These are phyloP conservation scores for Donacobius atricapilla DNA, from an alignment of 2,113 vertebrate species.

Conservation along the genomic window DNA sequence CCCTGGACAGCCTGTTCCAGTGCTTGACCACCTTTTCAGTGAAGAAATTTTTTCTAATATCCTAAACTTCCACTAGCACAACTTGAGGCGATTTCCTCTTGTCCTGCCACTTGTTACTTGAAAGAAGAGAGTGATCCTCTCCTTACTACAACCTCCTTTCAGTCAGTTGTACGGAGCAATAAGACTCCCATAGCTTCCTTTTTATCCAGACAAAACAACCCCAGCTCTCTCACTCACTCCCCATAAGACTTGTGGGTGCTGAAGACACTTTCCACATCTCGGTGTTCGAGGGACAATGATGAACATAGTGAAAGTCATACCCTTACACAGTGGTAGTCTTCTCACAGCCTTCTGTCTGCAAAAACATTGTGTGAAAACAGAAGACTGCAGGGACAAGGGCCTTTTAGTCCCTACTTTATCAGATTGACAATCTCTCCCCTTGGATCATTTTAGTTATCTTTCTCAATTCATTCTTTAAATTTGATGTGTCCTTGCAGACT, in stretches of 20 bases:
- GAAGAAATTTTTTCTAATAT: neutral
- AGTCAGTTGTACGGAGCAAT: neutral
- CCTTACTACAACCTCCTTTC: neutral
- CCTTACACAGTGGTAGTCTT: neutral
- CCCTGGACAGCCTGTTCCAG: neutral
- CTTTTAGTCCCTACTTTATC: neutral
- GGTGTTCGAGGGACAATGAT: neutral
- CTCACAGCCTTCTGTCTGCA: neutral
- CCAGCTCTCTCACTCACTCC: neutral
- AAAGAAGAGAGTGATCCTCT: neutral
- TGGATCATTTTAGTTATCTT: neutral
- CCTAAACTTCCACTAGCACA: neutral
- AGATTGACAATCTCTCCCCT: neutral
- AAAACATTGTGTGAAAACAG: neutral
- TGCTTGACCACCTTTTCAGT: neutral
- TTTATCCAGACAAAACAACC: neutral
- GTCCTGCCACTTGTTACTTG: neutral
- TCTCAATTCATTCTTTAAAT: neutral
- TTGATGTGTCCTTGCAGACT: neutral
- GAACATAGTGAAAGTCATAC: neutral
- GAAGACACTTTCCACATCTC: neutral
- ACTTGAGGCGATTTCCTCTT: neutral
- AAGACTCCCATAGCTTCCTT: fast-evolving
- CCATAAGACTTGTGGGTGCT: neutral
- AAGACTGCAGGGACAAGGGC: neutral